Evolutionary conservation across 2,888 invertebrate genomes (phyloP).

Genomic region (Drosophila affinis): DNA sequence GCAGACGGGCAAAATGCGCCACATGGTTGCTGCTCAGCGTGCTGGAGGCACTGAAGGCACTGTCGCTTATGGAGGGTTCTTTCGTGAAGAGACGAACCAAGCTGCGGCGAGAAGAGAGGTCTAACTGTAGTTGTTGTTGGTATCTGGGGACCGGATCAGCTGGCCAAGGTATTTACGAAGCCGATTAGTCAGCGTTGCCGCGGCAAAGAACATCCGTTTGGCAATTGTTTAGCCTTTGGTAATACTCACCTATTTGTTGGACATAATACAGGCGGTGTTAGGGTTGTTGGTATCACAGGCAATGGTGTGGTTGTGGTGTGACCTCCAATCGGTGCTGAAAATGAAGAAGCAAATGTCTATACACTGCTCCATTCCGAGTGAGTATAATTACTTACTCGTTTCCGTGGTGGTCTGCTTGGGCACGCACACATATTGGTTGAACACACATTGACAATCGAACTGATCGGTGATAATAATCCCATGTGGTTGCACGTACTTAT

Average conservation of each 20-base stretch:
- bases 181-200: too few relatives aligned
- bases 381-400: conserved; percentile 45
- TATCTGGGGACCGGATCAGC: too few relatives aligned
- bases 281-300: neutral
- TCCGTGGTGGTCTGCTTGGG: conserved; percentile 57
- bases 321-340: neutral
- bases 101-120: neutral
- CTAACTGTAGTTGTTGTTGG: too few relatives aligned
- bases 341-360: neutral
- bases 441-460: conserved; percentile 92
- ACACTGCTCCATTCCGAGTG: too few relatives aligned
- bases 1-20: too few relatives aligned
- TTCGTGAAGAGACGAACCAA: conserved; percentile 9
- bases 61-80: neutral
- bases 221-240: too few relatives aligned
- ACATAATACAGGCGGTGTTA: neutral
- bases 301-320: neutral
- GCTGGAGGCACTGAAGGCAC: conserved; percentile 1
- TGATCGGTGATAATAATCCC: conserved; percentile 84
- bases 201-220: too few relatives aligned
- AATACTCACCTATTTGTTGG: neutral
- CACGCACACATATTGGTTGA: conserved; percentile 89
- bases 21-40: neutral
- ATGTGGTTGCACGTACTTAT: conserved; percentile 89
- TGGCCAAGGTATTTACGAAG: too few relatives aligned